These are phyloP conservation scores for Chelonus formosanus DNA, from an alignment of 2,888 invertebrate genomes.

Conservation along the genomic window DNA sequence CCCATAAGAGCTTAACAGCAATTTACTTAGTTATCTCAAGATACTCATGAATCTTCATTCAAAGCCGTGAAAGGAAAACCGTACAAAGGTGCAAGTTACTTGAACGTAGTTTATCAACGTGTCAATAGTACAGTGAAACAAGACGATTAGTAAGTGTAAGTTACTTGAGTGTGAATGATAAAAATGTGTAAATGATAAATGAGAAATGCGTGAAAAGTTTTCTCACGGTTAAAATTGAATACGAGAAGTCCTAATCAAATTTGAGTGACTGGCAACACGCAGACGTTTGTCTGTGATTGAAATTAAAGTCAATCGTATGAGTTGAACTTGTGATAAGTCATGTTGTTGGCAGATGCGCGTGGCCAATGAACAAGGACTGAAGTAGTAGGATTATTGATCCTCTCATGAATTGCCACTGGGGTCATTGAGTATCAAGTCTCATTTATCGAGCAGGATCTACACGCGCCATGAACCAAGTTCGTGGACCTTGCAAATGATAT, in stretches of 20 bases:
- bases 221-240: slow-evolving; percentile 25
- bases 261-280: slow-evolving; percentile 30
- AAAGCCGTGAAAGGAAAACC: too few species aligned
- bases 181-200: too few species aligned
- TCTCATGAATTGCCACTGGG: slow-evolving; percentile 25
- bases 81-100: too few species aligned
- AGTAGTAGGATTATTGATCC: slow-evolving; percentile 38
- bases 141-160: too few species aligned
- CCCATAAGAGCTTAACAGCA: too few species aligned
- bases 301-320: slow-evolving; percentile 37
- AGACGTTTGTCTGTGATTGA: slow-evolving; percentile 30
- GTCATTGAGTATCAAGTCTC: slow-evolving; percentile 37
- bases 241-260: slow-evolving; percentile 32
- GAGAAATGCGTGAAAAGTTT: background rate
- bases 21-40: too few species aligned
- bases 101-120: too few species aligned
- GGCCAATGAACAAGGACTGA: slow-evolving; percentile 17
- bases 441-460: slow-evolving; percentile 29
- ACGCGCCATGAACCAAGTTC: slow-evolving; percentile 37
- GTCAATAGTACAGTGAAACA: too few species aligned
- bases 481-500: slow-evolving; percentile 37
- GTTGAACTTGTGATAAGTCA: slow-evolving; percentile 20
- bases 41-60: too few species aligned
- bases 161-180: too few species aligned
- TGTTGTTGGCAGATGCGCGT: slow-evolving; percentile 12